Conservation (phyloP, 2,113 vertebrate genomes). For the Empidonax alnorum region DNA sequence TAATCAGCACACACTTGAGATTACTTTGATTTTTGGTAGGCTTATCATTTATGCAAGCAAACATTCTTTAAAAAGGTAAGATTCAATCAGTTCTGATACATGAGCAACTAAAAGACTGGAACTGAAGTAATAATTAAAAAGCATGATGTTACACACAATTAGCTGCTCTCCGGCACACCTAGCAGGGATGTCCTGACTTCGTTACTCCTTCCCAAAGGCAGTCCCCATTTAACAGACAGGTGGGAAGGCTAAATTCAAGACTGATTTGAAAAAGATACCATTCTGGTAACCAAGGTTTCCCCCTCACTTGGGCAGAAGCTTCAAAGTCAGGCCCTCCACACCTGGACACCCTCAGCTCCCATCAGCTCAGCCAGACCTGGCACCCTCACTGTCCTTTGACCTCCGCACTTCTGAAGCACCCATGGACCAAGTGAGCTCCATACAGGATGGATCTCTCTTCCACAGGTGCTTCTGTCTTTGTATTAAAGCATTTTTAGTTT, state of each 20-base stretch:
- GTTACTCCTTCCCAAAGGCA: neutral
- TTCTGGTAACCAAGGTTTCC: neutral
- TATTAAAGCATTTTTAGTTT: neutral
- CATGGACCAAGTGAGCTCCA: neutral
- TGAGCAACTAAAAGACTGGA: neutral
- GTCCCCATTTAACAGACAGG: fast-evolving
- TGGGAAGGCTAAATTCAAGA: neutral
- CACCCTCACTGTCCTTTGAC: fast-evolving
- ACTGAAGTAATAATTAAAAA: neutral
- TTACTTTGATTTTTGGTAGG: conserved; percentile 34
- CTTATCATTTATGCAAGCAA: neutral
- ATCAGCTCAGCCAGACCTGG: neutral
- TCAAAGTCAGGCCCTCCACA: neutral
- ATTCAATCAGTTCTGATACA: neutral
- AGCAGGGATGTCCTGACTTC: neutral
- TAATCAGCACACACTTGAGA: conserved; percentile 19
- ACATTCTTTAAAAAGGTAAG: neutral
- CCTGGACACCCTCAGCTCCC: neutral
- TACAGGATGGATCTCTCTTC: neutral
- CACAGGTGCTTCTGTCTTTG: neutral
- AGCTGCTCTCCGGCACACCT: neutral
- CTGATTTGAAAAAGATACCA: fast-evolving
- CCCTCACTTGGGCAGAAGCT: neutral
- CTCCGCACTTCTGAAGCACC: neutral
- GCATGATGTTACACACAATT: neutral